Base-by-base conservation (phyloP, 37 sponge, comb jelly and placozoan species). In the Spongia lamella region DNA sequence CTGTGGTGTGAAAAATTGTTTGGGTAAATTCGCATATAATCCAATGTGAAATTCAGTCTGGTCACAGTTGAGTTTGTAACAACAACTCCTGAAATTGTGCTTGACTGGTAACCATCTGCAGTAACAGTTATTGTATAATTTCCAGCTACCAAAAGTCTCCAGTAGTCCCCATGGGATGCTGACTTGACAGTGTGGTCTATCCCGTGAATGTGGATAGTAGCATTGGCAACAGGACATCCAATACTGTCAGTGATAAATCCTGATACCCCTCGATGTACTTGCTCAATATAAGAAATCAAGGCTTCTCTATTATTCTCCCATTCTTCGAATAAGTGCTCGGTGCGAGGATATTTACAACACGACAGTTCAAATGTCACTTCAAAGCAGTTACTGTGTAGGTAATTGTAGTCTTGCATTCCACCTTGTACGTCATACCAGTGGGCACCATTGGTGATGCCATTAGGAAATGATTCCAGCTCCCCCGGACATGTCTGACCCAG, bases 321-420 rank as follows among this genome's bases (percentile, higher is more conserved):
- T 56, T 88, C 83, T 1, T 34, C 47, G 43, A 77, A 74, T 30
- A 97, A 83, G 13, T 81, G 38, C 11, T 36, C 38, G 1, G 59
- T 79, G 13, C 21, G 36, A 7, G 99, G 99, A 59, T 78, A 97
- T 66, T 97, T 97, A 61, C 30, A 39, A 63, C 95, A 97, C 29
- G 90, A 82, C 40, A 89, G 88, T 63, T 97, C 99, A 3, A 97
- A 58, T 0, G 99, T 97, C 1, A 97, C 83, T 75, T 94, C 99
- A 79, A 94, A 97, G 63, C 95, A 94, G 80, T 92, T 88, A 36
- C 65, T 66, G 50, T 83, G 38, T 27, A 92, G 61, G 74, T 94
- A 94, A 78, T 92, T 91, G 79, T 94, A 97, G 64, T 97, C 99
- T 68, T 96, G 97, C 92, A 97, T 94, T 3, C 95, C 95, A 24